Base-by-base conservation (phyloP, 2,797 vertebrate genomes). In the Micrastur ruficollis region DNA sequence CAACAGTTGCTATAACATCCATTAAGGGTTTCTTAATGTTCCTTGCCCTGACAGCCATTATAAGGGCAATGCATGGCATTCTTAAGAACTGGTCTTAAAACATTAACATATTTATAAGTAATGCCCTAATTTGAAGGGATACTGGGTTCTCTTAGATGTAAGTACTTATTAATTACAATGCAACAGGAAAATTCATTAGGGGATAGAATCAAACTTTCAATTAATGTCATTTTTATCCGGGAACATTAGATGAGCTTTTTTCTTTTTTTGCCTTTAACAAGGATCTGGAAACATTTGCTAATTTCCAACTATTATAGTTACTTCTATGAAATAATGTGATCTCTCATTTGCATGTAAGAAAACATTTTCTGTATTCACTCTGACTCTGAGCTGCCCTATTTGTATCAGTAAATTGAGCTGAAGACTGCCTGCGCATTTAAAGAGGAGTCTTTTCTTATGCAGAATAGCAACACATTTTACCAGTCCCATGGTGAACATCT, bases 141-240 rank as follows among this genome's bases (percentile, higher is more conserved):
- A 89, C 80, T 0, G 4, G 85, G 44, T 94, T 95, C 86, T 86
- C 47, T 84, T 78, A 93, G 70, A 81, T 88, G 52, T 92, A 89
- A 95, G 89, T 79, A 82, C 81, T 86, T 95, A 95, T 93, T 97
- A 96, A 97, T 95, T 94, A 96, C 79, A 96, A 80, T 76, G 88
- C 89, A 95, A 78, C 56, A 71, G 82, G 83, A 92, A 96, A 94
- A 94, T 66, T 92, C 92, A 94, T 95, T 91, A 97, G 88, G 93
- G 85, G 86, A 75, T 78, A 70, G 75, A 96, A 93, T 83, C 72
- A 94, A 93, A 95, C 79, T 96, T 97, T 96, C 95, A 95, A 92
- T 97, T 94, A 94, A 89, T 94, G 78, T 83, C 68, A 90, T 95
- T 95, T 96, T 96, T 94, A 92, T 92, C 83, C 2, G 0, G 59